A percentile compares a stretch with the other conserved stretches of the same genome.
phyloP scores from a whole-genome alignment of 1,140 invertebrate genomes.

The Hestina assimilis region DNA sequence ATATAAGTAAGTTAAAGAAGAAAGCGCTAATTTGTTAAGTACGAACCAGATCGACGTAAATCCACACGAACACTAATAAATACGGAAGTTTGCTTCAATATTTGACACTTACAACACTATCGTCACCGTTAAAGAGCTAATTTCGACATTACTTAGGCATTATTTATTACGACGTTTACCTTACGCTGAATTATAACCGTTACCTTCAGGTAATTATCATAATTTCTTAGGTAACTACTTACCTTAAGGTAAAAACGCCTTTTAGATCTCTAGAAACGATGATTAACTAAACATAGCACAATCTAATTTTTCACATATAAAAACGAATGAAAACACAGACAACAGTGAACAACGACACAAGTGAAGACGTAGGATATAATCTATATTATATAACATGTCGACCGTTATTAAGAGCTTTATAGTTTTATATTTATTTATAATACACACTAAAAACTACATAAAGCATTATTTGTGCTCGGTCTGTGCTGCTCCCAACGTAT shows the following conservation, averaged over 20 bases:
- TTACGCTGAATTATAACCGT: too few species aligned
- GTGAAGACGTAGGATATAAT: background rate
- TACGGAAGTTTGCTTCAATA: background rate
- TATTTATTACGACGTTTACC: too few species aligned
- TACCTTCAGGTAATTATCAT: too few species aligned
- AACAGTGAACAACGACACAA: background rate
- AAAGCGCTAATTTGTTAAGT: background rate
- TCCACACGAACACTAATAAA: background rate
- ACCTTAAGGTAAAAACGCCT: too few species aligned
- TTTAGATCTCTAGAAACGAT: background rate
- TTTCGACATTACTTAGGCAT: too few species aligned
- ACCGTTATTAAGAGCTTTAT: background rate
- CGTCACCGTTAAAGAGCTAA: too few species aligned
- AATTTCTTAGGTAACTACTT: too few species aligned
- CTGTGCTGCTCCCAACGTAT: background rate
- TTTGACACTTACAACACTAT: too few species aligned
- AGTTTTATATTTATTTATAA: constrained; percentile 6
- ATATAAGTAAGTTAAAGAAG: background rate
- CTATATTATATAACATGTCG: background rate
- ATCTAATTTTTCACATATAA: background rate
- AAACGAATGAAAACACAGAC: background rate
- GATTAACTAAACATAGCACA: background rate
- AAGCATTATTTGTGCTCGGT: constrained; percentile 7
- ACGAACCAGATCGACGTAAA: background rate
- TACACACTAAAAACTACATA: constrained; percentile 16